Evolutionary conservation across 1,140 invertebrate species (phyloP).

Genomic region (Eumeta japonica): DNA sequence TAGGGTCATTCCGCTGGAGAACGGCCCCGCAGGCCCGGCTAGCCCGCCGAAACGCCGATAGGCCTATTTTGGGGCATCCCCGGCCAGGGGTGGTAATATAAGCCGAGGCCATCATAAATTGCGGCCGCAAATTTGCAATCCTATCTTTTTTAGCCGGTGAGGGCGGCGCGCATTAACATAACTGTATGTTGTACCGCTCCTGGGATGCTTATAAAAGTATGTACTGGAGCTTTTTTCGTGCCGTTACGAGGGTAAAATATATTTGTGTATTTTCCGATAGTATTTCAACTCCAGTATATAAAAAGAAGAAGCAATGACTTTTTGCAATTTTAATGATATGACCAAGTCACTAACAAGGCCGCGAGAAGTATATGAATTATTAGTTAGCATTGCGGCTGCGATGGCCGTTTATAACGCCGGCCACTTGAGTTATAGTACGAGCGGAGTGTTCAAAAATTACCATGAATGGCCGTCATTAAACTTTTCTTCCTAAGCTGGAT

Average conservation of each 20-base stretch:
- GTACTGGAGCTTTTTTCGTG: not conserved
- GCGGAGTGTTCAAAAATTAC: constrained; percentile 15
- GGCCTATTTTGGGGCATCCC: constrained; percentile 40
- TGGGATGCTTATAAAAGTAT: not conserved
- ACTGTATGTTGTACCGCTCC: constrained; percentile 14
- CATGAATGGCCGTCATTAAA: constrained; percentile 20
- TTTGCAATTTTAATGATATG: not conserved
- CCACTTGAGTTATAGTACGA: too few species aligned
- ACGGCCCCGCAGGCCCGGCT: constrained; percentile 24
- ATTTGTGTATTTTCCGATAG: not conserved
- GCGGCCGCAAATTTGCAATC: constrained; percentile 57
- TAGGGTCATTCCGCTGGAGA: constrained; percentile 47
- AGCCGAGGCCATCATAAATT: constrained; percentile 51
- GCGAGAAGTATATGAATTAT: too few species aligned
- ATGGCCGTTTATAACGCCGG: too few species aligned
- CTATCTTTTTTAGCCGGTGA: constrained; percentile 44
- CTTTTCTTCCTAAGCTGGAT: constrained; percentile 26
- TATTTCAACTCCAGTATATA: not conserved
- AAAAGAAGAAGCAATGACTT: not conserved
- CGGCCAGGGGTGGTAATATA: constrained; percentile 39
- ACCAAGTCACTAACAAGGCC: too few species aligned
- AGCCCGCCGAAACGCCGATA: constrained; percentile 47
- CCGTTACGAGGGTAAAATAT: not conserved
- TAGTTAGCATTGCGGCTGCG: too few species aligned
- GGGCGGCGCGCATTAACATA: constrained; percentile 45